Base-by-base conservation (phyloP, 2,113 vertebrate species). In the Tachysurus vachellii region DNA sequence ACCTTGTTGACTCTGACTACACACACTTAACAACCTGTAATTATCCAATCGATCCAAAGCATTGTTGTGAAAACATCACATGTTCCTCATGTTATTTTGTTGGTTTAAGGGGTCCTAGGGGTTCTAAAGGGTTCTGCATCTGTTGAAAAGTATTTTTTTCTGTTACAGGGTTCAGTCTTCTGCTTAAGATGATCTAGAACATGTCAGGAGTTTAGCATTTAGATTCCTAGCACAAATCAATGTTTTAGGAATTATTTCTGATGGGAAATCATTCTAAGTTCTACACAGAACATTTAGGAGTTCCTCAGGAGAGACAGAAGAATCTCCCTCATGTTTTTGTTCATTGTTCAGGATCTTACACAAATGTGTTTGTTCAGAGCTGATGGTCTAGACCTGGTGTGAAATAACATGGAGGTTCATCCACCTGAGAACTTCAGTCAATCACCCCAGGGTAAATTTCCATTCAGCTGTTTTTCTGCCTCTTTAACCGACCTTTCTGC, bases 1-100 rank as follows among this genome's bases (percentile, higher is more conserved):
- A 82, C 86, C 85, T 87, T 64, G 31, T 47, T 87, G 86, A 83
- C 47, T 80, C 26, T 82, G 77, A 90, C 85, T 90, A 85, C 91
- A 93, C 86, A 90, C 89, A 92, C 89, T 4, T 16, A 68, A 68
- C n/a, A 68, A 50, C 83, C 75, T 71, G 68, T 71, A 71, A 36
- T 42, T 71, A 42, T 71, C 31, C 31, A 42, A 2, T 42, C 14
- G 42, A 71, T 6, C 31, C 31, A 9, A 19, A 21, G 64, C 42
- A 17, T 3, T 1, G 7, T 71, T 42, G 36, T 9, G 16, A 71
- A 71, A 6, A 21, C 2, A 28, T n/a, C n/a, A n/a, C n/a, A n/a
- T n/a, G 26, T 64, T 64, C 2, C 23, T 26, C 59, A n/a, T n/a
- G 11, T 62, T 62, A 62, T 9, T 64, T n/a, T n/a, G 8, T 23